Evolutionary conservation across 35 echinoderm and acorn worm genomes (phyloP), one percentile per base, ranked within the genome.

Genomic region (Apostichopus californicus): DNA sequence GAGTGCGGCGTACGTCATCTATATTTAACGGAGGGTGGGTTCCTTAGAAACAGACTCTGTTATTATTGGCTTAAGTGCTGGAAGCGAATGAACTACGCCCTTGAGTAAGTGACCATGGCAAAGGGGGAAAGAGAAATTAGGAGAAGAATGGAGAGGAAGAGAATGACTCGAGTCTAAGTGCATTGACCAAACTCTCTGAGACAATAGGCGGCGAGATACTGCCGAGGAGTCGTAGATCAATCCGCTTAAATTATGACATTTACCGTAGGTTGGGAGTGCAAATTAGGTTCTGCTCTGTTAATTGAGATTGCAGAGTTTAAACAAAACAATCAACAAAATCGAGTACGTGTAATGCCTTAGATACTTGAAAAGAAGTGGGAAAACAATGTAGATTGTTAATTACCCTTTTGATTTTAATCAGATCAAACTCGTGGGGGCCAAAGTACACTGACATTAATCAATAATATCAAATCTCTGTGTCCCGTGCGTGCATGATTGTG

Each of bases 81-180:
- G 55, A 5, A 85, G 55, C 56, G 58, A 21, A 56, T 85, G 6
- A 3, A 17, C 15, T 85, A 3, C 58, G 81, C 8, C 54, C 81
- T 58, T 59, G 55, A 85, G 81, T 58, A 85, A 85, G 56, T 59
- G 81, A 60, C 17, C 13, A 18, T 75, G 55, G 81, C 81, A 85
- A 58, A 85, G 17, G 34, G 55, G 78, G 34, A 55, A 28, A 46
- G 78, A 9, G 8, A 61, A 61, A 61, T 20, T 22, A 75, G 5
- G 21, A 75, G n/a, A 75, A 75, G 71, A 60, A 59, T 59, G 55
- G 81, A 9, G 81, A 59, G 56, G 81, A 25, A 85, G 55, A 58
- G 12, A 85, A 0, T 63, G 8, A 85, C 28, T 21, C 7, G 57
- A 54, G 80, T 46, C 34, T 46, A 83, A 85, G 81, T 85, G 81